These are phyloP conservation scores for Invenusta paracnida DNA, from an alignment of 2,888 invertebrate genomes.

Conservation along the genomic window DNA sequence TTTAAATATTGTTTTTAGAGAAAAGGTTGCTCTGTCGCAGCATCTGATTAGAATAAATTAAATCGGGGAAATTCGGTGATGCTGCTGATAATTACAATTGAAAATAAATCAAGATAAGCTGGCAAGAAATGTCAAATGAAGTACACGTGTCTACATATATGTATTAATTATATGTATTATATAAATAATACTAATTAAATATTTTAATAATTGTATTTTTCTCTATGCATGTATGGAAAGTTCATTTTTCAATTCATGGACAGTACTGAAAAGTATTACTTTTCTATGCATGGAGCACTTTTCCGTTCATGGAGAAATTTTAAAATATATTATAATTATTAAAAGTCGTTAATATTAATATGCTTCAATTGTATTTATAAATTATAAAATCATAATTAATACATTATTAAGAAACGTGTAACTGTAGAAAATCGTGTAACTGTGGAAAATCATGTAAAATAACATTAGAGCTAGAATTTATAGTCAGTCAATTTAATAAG, in stretches of 20 bases:
- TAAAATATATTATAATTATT: not conserved
- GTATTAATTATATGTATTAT: too few species aligned
- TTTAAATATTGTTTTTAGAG: too few species aligned
- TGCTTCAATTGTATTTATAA: not conserved
- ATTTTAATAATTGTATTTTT: not conserved
- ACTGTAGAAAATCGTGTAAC: not conserved
- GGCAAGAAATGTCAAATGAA: too few species aligned
- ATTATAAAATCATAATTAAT: not conserved
- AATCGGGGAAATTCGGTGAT: too few species aligned
- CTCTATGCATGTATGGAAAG: not conserved
- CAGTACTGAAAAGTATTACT: not conserved
- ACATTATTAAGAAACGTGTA: not conserved
- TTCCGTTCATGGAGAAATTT: not conserved
- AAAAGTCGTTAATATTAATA: not conserved
- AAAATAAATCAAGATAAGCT: too few species aligned
- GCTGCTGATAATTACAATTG: too few species aligned
- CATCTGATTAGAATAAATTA: too few species aligned
- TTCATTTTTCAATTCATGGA: not conserved
- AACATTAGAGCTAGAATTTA: not conserved
- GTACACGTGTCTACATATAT: too few species aligned
- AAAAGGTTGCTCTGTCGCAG: too few species aligned
- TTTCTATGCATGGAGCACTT: not conserved
- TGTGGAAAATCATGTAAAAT: not conserved
- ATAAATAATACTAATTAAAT: too few species aligned
- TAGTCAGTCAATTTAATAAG: not conserved